Evolutionary conservation across 2,113 vertebrate species (phyloP).

Genomic region (Ophthalmolycus amberensis): DNA sequence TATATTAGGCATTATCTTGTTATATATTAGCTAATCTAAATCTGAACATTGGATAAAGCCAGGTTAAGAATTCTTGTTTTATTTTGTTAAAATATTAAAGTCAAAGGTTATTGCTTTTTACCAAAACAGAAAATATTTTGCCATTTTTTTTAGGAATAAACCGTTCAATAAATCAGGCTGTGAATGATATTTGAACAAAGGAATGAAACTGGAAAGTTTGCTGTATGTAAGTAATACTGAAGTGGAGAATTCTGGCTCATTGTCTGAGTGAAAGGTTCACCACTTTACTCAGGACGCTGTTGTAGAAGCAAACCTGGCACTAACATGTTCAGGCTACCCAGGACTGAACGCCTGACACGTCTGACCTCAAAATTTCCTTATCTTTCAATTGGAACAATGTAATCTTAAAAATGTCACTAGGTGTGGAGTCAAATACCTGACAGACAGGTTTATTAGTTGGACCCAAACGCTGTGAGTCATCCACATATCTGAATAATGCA

Average conservation of each 20-base stretch:
- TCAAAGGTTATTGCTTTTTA: background rate
- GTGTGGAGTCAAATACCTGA: slow-evolving; percentile 28
- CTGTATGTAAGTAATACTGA: background rate
- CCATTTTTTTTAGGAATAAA: background rate
- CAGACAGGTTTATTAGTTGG: slow-evolving; percentile 14
- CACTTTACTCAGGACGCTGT: background rate
- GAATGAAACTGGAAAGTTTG: background rate
- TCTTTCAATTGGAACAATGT: background rate
- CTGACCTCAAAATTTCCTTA: background rate
- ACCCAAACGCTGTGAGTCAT: slow-evolving; percentile 9
- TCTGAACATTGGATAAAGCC: background rate
- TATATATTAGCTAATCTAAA: background rate
- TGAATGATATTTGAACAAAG: background rate
- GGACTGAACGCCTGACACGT: background rate
- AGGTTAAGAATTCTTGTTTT: background rate
- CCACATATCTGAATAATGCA: background rate
- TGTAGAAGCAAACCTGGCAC: background rate
- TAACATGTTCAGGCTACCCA: background rate
- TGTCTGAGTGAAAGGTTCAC: background rate
- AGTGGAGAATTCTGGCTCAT: background rate
- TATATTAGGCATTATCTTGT: background rate
- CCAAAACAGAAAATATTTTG: background rate
- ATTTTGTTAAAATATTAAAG: background rate
- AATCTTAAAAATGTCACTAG: slow-evolving; percentile 14
- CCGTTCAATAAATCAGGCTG: background rate